These are phyloP conservation scores for Ranitomeya variabilis DNA, from an alignment of 2,113 vertebrate species.

Conservation along the genomic window DNA sequence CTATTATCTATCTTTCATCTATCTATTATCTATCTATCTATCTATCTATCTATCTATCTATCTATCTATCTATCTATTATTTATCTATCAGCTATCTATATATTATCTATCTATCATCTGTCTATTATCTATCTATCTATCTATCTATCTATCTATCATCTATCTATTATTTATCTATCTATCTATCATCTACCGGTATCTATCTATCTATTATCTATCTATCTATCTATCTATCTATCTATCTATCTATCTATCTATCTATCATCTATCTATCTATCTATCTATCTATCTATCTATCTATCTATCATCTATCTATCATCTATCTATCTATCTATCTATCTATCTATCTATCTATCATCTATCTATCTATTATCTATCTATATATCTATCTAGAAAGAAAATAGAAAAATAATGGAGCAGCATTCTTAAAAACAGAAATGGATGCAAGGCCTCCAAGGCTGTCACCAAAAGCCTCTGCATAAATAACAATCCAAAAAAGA, in stretches of 20 bases:
- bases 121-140: constrained; percentile 25
- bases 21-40: constrained; percentile 1
- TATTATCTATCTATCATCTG: neutral
- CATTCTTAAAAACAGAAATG: too few relatives aligned
- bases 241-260: too few relatives aligned
- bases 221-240: neutral
- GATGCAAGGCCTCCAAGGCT: too few relatives aligned
- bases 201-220: neutral
- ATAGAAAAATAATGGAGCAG: too few relatives aligned
- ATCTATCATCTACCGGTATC: too few relatives aligned
- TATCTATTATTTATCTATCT: too few relatives aligned
- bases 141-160: too few relatives aligned
- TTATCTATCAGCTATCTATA: neutral
- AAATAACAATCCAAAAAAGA: too few relatives aligned
- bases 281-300: constrained; percentile 16
- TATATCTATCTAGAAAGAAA: neutral
- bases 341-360: neutral
- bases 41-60: constrained; percentile 17
- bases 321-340: neutral
- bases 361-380: constrained; percentile 1
- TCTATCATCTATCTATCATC: neutral
- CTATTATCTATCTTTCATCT: neutral
- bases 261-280: neutral
- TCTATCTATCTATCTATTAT: constrained; percentile 17
- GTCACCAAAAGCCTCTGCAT: too few relatives aligned